A percentile compares a stretch with the other conserved stretches of the same genome.
These are phyloP conservation scores for Oscheius sp. DNA, from an alignment of 2,888 invertebrate genomes.

Conservation along the genomic window DNA sequence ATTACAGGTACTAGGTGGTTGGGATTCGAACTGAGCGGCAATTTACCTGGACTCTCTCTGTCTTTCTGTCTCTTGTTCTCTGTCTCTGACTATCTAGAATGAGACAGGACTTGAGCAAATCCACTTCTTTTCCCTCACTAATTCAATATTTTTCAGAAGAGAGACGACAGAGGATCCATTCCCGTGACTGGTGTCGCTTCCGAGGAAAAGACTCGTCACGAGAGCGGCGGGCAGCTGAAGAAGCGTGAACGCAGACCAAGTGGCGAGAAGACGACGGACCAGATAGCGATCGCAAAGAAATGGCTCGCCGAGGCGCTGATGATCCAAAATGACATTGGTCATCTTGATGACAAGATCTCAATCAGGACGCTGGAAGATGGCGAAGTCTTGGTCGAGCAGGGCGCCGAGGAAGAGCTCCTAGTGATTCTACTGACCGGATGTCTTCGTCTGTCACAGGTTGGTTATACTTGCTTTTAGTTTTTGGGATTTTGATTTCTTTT, in stretches of 20 bases:
- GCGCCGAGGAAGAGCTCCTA: conserved; percentile 64
- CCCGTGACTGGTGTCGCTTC: background rate
- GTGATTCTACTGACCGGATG: conserved; percentile 61
- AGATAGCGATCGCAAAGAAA: conserved; percentile 46
- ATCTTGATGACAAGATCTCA: conserved; percentile 50
- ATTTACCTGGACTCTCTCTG: no score
- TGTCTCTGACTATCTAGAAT: no score
- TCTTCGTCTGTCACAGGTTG: conserved; percentile 60
- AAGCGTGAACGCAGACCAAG: conserved; percentile 40
- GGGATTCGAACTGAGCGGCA: background rate
- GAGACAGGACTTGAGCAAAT: no score
- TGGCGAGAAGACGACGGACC: conserved; percentile 43
- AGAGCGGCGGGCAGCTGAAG: conserved; percentile 29
- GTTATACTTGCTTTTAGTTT: background rate
- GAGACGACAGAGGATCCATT: conserved; percentile 19
- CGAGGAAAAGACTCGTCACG: conserved; percentile 15
- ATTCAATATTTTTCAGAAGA: background rate
- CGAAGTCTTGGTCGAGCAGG: conserved; percentile 65
- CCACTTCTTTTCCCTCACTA: background rate
- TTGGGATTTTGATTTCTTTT: no score
- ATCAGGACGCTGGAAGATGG: conserved; percentile 54
- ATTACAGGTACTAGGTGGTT: no score
- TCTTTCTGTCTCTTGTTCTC: no score
- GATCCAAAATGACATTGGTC: conserved; percentile 77
- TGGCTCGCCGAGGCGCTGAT: conserved; percentile 68